These are phyloP conservation scores for Morpho helenor DNA, from an alignment of 2,888 invertebrate genomes.

Conservation along the genomic window DNA sequence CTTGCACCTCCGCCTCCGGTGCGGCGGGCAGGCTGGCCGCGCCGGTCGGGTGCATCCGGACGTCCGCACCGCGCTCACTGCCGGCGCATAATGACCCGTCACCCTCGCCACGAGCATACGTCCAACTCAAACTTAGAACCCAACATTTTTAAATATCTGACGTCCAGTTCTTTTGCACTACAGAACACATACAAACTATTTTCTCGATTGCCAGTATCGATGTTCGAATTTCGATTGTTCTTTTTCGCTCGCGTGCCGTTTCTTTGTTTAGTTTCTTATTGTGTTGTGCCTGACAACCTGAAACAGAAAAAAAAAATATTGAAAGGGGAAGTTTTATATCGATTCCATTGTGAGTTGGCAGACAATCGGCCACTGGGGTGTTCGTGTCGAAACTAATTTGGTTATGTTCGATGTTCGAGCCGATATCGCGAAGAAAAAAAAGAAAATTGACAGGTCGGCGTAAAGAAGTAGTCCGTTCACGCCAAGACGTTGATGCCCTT, in stretches of 20 bases:
- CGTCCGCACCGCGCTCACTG: slow-evolving; percentile 54
- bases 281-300: slow-evolving; percentile 57
- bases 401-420: slow-evolving; percentile 60
- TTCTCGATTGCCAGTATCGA: slow-evolving; percentile 33
- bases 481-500: slow-evolving; percentile 32
- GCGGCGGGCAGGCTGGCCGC: slow-evolving; percentile 87
- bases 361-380: slow-evolving; percentile 64
- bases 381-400: slow-evolving; percentile 78
- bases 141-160: slow-evolving; percentile 35
- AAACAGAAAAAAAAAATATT: slow-evolving; percentile 69
- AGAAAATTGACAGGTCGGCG: slow-evolving; percentile 59
- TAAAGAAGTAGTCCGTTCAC: slow-evolving; percentile 37
- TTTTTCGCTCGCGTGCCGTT: slow-evolving; percentile 46
- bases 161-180: slow-evolving; percentile 3
- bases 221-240: slow-evolving; percentile 47
- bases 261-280: slow-evolving; percentile 52
- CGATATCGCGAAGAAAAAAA: slow-evolving; percentile 57
- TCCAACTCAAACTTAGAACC: slow-evolving; percentile 39
- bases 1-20: slow-evolving; percentile 94
- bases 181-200: slow-evolving; percentile 17
- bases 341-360: slow-evolving; percentile 64
- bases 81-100: slow-evolving; percentile 57
- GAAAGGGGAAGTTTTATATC: slow-evolving; percentile 61
- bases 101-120: slow-evolving; percentile 33
- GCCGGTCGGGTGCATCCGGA: slow-evolving; percentile 88